A percentile compares a stretch with the other conserved stretches of the same genome.
Evolutionary conservation across 2,888 invertebrate species (phyloP).

Genomic region (Marasmarcha lunaedactyla): DNA sequence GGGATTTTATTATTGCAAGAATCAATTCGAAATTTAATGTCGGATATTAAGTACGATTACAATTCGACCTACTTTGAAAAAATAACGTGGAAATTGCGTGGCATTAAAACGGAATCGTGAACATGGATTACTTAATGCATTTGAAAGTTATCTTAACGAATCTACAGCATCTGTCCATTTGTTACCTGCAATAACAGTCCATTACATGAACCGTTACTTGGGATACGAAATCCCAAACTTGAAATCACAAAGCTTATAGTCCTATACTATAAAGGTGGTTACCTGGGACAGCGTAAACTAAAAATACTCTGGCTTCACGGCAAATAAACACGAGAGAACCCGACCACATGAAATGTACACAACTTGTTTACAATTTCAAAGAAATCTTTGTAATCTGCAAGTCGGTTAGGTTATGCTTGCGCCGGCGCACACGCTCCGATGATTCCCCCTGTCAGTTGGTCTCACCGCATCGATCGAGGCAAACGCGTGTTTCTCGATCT

Average conservation of each 20-base stretch:
- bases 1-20: too few relatives aligned
- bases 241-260: slow-evolving; percentile 38
- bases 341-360: slow-evolving; percentile 8
- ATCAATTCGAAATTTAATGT: too few relatives aligned
- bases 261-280: slow-evolving; percentile 26
- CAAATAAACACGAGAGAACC: slow-evolving; percentile 45
- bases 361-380: background rate
- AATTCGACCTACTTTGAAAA: too few relatives aligned
- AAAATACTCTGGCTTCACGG: slow-evolving; percentile 58
- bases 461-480: slow-evolving; percentile 48
- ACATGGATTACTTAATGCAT: too few relatives aligned
- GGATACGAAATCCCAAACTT: background rate
- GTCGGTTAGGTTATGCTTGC: slow-evolving; percentile 33
- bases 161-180: too few relatives aligned
- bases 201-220: background rate
- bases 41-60: too few relatives aligned
- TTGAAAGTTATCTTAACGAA: too few relatives aligned
- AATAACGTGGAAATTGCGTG: too few relatives aligned
- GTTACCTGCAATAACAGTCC: too few relatives aligned
- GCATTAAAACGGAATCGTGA: too few relatives aligned
- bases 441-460: slow-evolving; percentile 55
- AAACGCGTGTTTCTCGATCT: slow-evolving; percentile 21
- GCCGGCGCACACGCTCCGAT: slow-evolving; percentile 52
- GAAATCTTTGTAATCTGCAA: slow-evolving; percentile 14
- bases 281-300: slow-evolving; percentile 58